Evolutionary conservation across 2,113 vertebrate species (phyloP).

Genomic region (Planiliza haematocheilus): DNA sequence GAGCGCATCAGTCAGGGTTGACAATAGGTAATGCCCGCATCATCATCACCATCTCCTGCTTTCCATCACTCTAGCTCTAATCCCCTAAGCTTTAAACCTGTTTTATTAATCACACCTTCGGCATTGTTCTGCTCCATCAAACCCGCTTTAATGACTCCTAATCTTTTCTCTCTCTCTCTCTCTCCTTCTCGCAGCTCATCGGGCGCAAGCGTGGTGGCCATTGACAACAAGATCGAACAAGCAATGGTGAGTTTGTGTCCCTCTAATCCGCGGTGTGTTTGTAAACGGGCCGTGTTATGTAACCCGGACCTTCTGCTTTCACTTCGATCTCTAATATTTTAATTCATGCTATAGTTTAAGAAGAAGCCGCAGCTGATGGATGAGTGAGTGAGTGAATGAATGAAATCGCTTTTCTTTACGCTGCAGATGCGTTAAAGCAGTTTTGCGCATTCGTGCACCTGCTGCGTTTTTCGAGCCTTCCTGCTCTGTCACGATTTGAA

Average conservation of each 20-base stretch:
- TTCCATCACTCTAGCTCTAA: too few species aligned
- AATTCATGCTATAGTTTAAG: too few species aligned
- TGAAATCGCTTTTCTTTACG: not conserved
- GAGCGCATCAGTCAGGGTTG: slow-evolving; percentile 87
- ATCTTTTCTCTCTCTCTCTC: slow-evolving; percentile 38
- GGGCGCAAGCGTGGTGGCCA: slow-evolving; percentile 96
- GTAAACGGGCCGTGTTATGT: slow-evolving; percentile 58
- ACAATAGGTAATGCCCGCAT: slow-evolving; percentile 87
- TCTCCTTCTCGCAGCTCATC: slow-evolving; percentile 89
- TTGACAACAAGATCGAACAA: slow-evolving; percentile 99
- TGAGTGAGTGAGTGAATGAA: slow-evolving; percentile 13
- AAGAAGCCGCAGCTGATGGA: too few species aligned
- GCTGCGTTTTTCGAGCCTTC: too few species aligned
- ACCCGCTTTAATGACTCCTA: too few species aligned
- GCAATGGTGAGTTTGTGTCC: slow-evolving; percentile 89
- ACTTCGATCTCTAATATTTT: too few species aligned
- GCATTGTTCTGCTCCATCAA: slow-evolving; percentile 14
- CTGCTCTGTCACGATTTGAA: slow-evolving; percentile 40
- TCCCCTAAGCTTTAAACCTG: too few species aligned
- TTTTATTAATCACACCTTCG: not conserved
- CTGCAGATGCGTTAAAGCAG: not conserved
- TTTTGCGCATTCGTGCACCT: slow-evolving; percentile 42
- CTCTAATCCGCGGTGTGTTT: not conserved
- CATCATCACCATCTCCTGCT: too few species aligned
- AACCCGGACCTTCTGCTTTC: slow-evolving; percentile 25